Percentiles rank a stretch among this genome's conserved stretches.
Conservation (phyloP, 2,888 invertebrate genomes). For the Oligia latruncula region DNA sequence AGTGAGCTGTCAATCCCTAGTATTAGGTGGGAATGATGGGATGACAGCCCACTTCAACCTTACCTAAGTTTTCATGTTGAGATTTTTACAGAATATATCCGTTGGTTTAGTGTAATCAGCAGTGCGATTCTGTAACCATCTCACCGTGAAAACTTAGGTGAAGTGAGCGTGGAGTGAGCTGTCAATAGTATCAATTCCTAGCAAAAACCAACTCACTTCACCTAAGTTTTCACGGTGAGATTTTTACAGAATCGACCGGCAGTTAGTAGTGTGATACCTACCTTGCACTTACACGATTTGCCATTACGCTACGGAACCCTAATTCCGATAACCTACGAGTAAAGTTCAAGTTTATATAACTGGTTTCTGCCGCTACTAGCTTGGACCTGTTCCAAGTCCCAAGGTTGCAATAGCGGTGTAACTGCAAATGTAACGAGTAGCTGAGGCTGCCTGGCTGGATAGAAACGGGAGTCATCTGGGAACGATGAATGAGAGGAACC, state of each 20-base stretch:
- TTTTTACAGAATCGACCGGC: too few relatives aligned
- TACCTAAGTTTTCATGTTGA: not conserved
- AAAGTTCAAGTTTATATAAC: conserved; percentile 71
- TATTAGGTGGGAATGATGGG: not conserved
- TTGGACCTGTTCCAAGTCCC: conserved; percentile 60
- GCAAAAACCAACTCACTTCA: too few relatives aligned
- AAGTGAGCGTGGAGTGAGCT: too few relatives aligned
- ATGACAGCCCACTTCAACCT: not conserved
- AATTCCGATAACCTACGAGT: conserved; percentile 47
- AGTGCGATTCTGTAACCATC: not conserved
- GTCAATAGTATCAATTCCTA: too few relatives aligned
- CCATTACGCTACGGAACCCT: conserved; percentile 25
- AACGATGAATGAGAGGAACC: conserved; percentile 1
- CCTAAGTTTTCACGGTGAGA: too few relatives aligned
- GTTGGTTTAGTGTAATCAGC: too few relatives aligned
- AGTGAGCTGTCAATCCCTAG: not conserved
- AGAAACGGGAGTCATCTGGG: conserved; percentile 20
- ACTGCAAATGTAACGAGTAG: conserved; percentile 41
- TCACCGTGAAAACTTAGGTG: too few relatives aligned
- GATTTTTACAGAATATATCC: not conserved
- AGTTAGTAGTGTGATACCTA: not conserved
- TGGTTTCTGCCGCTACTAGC: conserved; percentile 66
- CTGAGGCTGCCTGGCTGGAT: conserved; percentile 2
- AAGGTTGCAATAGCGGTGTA: conserved; percentile 63
- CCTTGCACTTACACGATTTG: not conserved